Base-by-base conservation (phyloP, 2,797 vertebrate genomes). In the Pseudochirops corinnae region DNA sequence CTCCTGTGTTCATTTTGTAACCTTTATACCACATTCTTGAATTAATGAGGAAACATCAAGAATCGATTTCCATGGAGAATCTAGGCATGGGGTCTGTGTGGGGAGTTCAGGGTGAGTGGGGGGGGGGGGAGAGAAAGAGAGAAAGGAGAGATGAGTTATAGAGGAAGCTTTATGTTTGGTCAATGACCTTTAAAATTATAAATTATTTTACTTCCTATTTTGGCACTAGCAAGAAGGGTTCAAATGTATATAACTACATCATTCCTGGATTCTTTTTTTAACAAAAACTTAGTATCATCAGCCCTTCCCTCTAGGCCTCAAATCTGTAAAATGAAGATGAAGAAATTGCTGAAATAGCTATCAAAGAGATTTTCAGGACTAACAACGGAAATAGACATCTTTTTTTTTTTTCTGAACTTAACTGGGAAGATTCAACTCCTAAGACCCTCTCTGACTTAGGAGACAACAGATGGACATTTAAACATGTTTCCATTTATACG, bases 21-120 rank as follows among this genome's bases (percentile, higher is more conserved):
- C 98, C 98, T 97, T 98, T 97, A 97, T 67, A 91, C 95, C 90
- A 94, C 95, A 96, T 97, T 96, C 96, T 97, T 96, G 96, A 97
- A 98, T 98, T 98, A 98, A 98, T 98, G 97, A 97, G 97, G 97
- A 97, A 93, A 91, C 96, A 4, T 95, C 97, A 97, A 97, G 96
- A 97, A 95, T 97, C 96, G 96, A 94, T 97, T 97, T 98, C 97
- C 97, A 96, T 91, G 52, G 94, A 97, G 95, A 95, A 94, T 93
- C 94, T 28, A 93, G 92, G 95, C 96, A 93, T 57, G 82, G 90
- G 87, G 91, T 94, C 95, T 67, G 46, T 28, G 53, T 13, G 18
- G 50, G 55, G 92, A 33, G 56, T 31, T 55, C 91, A 93, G 50
- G 53, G 29, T 55, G 90, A 33, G n/a, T n/a, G n/a, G n/a, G n/a